Evolutionary conservation across 2,888 invertebrate species (phyloP), one percentile per base, ranked within the genome.

Genomic region (Pterostichus madidus): DNA sequence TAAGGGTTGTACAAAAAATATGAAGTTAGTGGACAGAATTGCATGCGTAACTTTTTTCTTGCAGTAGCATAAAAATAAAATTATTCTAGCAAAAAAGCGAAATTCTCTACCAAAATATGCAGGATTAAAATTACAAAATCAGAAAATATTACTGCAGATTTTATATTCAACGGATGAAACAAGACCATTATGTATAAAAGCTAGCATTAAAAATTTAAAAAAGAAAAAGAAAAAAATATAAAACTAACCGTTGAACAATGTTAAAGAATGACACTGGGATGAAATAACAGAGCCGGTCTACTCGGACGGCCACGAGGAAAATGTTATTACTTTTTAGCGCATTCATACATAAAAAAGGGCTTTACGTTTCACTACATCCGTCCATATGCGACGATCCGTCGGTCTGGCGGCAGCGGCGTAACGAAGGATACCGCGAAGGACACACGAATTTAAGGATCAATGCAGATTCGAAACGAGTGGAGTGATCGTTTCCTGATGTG

Each of bases 291-390:
- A 4, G 13, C 5, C n/a, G 49, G 2, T 49, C 6, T 49, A 49
- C 64, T 32, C 32, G 53, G 52, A 76, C 52, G 31, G 52, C 53
- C 76, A 76, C 56, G 76, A 76, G 39, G 76, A 76, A 76, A 76
- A 76, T 76, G 53, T 76, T 76, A 76, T 76, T 76, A 76, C 76
- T 76, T 76, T 76, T 76, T 53, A 52, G 76, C 76, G 76, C 76
- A 76, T 76, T 76, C 76, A 76, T 76, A 76, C 76, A 76, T 76
- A 76, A 76, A 76, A 76, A 76, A 68, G 76, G 56, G 76, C 76
- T 76, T 76, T 32, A 32, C 76, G 76, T 76, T 35, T 76, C 76
- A 76, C 76, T 76, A 76, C 76, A 76, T 52, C 13, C 53, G 56
- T 76, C 53, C 53, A 76, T 53, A 52, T 53, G 53, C 11, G 31